A percentile compares a stretch with the other conserved stretches of the same genome.
Conservation (phyloP, 2,797 vertebrate species). For the Schizopygopsis malacanthus region DNA sequence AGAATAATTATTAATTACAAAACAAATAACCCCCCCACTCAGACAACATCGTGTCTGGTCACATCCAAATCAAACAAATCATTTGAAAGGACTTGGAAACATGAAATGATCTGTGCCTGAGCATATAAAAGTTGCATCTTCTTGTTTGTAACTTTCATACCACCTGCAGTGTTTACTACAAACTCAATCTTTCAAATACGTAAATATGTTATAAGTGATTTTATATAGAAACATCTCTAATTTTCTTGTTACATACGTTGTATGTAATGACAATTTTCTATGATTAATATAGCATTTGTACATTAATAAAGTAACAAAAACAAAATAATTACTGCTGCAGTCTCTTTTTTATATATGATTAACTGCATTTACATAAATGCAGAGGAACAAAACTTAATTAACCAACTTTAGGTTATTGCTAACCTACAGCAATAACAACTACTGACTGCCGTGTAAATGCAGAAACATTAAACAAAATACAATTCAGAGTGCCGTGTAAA, state of each 20-base stretch:
- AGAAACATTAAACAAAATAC: background rate
- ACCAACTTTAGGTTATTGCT: background rate
- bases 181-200: background rate
- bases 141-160: background rate
- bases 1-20: background rate
- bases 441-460: background rate
- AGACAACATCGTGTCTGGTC: background rate
- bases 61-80: background rate
- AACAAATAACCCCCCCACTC: background rate
- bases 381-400: background rate
- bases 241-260: no score
- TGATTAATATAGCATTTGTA: no score
- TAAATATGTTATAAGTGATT: background rate
- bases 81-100: background rate
- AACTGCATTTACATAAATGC: no score
- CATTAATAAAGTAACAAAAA: no score
- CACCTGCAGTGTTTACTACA: background rate
- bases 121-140: background rate
- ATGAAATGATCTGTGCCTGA: background rate
- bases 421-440: no score
- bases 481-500: background rate
- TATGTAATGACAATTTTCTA: no score
- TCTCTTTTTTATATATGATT: no score
- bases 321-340: no score
- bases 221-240: no score